phyloP scores from a whole-genome alignment of 2,113 vertebrate genomes.

The Megalops atlanticus region DNA sequence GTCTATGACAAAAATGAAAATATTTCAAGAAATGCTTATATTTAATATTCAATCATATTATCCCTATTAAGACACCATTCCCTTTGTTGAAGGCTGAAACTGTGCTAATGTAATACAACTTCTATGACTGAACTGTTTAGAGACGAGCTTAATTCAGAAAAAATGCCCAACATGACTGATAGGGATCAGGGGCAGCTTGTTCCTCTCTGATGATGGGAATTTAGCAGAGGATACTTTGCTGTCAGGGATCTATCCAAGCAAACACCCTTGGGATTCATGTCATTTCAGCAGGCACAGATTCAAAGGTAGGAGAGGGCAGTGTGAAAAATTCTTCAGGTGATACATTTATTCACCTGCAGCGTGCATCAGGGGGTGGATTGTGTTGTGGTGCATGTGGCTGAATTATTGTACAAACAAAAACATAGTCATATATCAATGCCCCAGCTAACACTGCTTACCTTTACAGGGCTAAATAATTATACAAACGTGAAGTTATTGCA shows the following conservation, averaged over 20 bases:
- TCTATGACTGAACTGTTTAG: background rate
- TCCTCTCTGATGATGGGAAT: slow-evolving; percentile 9
- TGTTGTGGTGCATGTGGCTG: too few species aligned
- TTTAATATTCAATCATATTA: background rate
- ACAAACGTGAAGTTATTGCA: too few species aligned
- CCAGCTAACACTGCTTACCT: too few species aligned
- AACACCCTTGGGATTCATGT: too few species aligned
- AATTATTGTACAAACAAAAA: too few species aligned
- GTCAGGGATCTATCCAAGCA: slow-evolving; percentile 40
- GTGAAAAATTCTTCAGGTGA: too few species aligned
- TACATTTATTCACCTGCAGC: too few species aligned
- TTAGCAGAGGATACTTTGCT: slow-evolving; percentile 38
- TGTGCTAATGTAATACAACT: background rate
- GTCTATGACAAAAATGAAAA: background rate
- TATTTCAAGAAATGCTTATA: background rate
- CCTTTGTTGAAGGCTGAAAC: background rate
- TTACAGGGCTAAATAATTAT: too few species aligned
- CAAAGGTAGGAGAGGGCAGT: too few species aligned
- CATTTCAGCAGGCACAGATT: too few species aligned
- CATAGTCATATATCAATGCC: too few species aligned
- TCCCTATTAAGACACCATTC: background rate
- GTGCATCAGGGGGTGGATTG: too few species aligned
- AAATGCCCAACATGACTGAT: slow-evolving; percentile 28
- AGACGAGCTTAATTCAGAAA: slow-evolving; percentile 3
- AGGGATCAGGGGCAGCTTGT: slow-evolving; percentile 31